Evolutionary conservation across 2,888 invertebrate species (phyloP).

Genomic region (Atrina japonica): DNA sequence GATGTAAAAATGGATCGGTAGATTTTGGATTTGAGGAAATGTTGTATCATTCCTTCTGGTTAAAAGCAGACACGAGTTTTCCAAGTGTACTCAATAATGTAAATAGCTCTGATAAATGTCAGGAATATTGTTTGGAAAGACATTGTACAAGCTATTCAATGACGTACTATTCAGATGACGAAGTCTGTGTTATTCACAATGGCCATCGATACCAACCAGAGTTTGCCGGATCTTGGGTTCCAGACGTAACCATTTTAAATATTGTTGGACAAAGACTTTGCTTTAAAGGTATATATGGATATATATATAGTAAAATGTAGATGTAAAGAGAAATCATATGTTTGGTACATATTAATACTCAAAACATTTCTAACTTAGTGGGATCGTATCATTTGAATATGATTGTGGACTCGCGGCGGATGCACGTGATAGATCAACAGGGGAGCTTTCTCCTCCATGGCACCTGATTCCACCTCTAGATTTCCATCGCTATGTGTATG

Average conservation of each 20-base stretch:
- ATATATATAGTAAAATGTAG: no score
- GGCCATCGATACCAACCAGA: conserved; percentile 30
- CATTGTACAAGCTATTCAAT: conserved; percentile 17
- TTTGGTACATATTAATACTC: no score
- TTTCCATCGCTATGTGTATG: no score
- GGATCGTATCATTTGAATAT: no score
- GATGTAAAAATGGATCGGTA: conserved; percentile 3
- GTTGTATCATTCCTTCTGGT: conserved; percentile 32
- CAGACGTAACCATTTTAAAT: neutral
- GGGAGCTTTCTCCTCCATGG: no score
- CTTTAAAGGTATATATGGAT: conserved; percentile 37
- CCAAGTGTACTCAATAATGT: neutral
- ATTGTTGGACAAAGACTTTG: conserved; percentile 35
- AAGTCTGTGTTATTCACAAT: conserved; percentile 1
- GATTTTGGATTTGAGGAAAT: conserved; percentile 40
- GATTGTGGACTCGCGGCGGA: no score
- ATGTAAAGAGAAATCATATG: no score
- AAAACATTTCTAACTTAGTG: no score
- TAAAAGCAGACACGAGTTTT: conserved; percentile 7
- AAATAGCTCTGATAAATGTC: conserved; percentile 5
- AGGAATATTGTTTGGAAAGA: conserved; percentile 12
- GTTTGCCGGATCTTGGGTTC: conserved; percentile 4
- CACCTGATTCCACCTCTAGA: no score
- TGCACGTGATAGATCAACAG: no score
- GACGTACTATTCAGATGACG: no score